Base-by-base conservation (phyloP, 2,797 vertebrate species). In the Danio aesculapii region DNA sequence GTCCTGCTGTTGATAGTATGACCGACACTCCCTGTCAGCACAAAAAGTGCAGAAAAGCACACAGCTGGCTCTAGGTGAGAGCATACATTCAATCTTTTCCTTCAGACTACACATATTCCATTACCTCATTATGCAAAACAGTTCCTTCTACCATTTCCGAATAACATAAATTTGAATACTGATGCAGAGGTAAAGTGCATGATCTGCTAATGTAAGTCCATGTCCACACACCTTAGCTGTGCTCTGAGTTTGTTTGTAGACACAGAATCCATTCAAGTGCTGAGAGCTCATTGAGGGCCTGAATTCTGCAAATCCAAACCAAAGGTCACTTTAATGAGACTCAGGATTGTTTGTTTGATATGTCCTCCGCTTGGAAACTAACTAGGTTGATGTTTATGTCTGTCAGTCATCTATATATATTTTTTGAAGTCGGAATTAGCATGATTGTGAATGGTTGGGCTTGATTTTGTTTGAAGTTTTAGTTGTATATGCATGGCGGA, bases 181-280 rank as follows among this genome's bases (percentile, higher is more conserved):
- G 55, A 67, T 50, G 55, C 8, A 43, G 62, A 46, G 6, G 67
- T 82, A 85, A 83, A 85, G 79, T 79, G 73, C 82, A 82, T 62
- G 6, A 43, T 68, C 67, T 77, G 61, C 59, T n/a, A 58, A 69
- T 41, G 66, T 57, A 30, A 49, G 4, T 75, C 46, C 75, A 79
- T n/a, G 57, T 61, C 61, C 50, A 8, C 6, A 9, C 5, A 44
- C 52, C n/a, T 46, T 46, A 67, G 62, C 43, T 58, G 50, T 57
- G n/a, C 50, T 57, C 52, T 66, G 47, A 2, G 21, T 11, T 43
- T 30, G 11, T 52, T 14, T 49, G 17, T 8, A 52, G 21, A 50
- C 30, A 19, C 59, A 17, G 43, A 77, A 13, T 59, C 64, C 5
- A 16, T n/a, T 68, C 14, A 30, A 21, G 10, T 13, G 17, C 58